Evolutionary conservation across 2,888 invertebrate species (phyloP).

Genomic region (Dynastes tityus): DNA sequence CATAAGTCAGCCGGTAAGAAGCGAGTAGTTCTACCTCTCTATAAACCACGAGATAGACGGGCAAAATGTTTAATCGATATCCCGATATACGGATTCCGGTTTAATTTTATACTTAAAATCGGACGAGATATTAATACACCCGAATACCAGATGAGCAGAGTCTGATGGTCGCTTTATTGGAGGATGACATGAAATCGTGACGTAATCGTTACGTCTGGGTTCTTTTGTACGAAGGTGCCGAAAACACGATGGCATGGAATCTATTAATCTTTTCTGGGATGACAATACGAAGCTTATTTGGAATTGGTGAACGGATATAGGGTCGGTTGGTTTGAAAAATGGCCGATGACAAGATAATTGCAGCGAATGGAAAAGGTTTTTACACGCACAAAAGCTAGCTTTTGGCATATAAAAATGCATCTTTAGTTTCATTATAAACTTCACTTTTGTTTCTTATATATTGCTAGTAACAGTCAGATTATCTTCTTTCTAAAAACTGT

Average conservation of each 20-base stretch:
- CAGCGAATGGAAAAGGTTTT: no score
- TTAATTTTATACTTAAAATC: slow-evolving; percentile 39
- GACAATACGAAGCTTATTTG: not conserved
- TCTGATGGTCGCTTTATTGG: slow-evolving; percentile 17
- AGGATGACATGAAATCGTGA: slow-evolving; percentile 37
- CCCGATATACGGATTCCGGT: slow-evolving; percentile 28
- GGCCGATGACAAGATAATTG: no score
- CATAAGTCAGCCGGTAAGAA: not conserved
- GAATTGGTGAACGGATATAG: no score
- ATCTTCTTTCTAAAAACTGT: no score
- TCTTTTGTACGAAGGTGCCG: not conserved
- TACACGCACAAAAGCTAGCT: no score
- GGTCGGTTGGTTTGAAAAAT: no score
- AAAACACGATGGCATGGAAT: not conserved
- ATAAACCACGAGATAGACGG: not conserved
- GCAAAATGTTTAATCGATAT: slow-evolving; percentile 37
- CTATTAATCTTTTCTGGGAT: not conserved
- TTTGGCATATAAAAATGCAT: no score
- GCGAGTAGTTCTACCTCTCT: not conserved
- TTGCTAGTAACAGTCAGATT: no score
- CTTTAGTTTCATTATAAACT: no score
- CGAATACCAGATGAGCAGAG: slow-evolving; percentile 27
- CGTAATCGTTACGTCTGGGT: not conserved
- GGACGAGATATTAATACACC: slow-evolving; percentile 34
- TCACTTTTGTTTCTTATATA: no score